Conservation (phyloP, 92 coral and sea anemone species). For the Anthopleura xanthogrammica region DNA sequence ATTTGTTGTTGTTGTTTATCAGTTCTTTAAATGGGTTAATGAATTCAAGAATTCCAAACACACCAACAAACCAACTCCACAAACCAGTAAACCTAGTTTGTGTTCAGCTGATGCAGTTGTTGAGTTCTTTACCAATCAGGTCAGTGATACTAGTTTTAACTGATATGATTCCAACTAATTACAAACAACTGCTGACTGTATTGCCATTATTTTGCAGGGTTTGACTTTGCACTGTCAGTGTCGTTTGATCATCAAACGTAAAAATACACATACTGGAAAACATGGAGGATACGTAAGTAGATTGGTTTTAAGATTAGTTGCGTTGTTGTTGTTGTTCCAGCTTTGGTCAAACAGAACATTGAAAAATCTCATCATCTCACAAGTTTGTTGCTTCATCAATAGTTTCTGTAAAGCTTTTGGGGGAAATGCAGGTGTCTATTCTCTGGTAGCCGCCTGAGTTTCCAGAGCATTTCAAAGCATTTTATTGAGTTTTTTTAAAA, state of each 20-base stretch:
- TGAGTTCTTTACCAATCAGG: slow-evolving; percentile 74
- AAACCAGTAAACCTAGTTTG: slow-evolving; percentile 48
- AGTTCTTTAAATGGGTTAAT: slow-evolving; percentile 98
- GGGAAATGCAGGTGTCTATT: no score
- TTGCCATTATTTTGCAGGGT: slow-evolving; percentile 43
- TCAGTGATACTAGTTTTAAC: slow-evolving; percentile 28
- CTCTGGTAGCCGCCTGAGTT: background rate
- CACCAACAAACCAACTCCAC: slow-evolving; percentile 17
- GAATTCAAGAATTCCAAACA: slow-evolving; percentile 55
- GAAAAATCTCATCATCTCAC: no score
- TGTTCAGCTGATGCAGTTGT: slow-evolving; percentile 67
- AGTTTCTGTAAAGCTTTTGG: no score
- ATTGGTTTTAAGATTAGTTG: background rate
- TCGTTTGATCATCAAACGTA: slow-evolving; percentile 50
- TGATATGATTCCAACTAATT: no score
- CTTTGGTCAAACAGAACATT: no score
- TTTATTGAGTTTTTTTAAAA: no score
- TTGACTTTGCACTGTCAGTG: slow-evolving; percentile 78
- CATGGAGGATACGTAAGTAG: slow-evolving; percentile 32
- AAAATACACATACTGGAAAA: slow-evolving; percentile 27
- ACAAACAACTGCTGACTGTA: background rate
- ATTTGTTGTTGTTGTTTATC: background rate
- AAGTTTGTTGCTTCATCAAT: no score
- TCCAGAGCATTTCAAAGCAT: no score
- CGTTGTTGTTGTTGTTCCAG: background rate